A percentile compares a stretch with the other conserved stretches of the same genome.
Evolutionary conservation across 2,113 vertebrate genomes (phyloP).

Genomic region (Nannobrachium achirus): DNA sequence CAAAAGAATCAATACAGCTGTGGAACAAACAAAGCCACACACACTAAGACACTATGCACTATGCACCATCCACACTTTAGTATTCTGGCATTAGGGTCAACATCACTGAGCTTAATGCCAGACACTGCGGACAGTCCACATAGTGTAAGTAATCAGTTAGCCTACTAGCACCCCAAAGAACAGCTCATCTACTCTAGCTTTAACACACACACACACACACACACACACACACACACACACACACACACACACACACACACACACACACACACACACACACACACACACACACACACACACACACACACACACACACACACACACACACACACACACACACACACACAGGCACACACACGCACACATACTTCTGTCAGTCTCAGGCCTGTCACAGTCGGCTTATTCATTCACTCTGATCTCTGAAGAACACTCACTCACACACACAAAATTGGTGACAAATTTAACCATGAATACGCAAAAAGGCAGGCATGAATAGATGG

Average conservation of each 20-base stretch:
- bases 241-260: conserved; percentile 4
- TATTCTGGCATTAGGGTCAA: background rate
- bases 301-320: conserved; percentile 2
- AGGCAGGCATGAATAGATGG: background rate
- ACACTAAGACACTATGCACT: background rate
- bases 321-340: conserved; percentile 4
- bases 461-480: background rate
- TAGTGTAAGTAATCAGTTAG: background rate
- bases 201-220: background rate
- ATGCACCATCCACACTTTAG: background rate
- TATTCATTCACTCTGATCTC: background rate
- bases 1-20: background rate
- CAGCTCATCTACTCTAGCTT: conserved; percentile 1
- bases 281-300: conserved; percentile 3
- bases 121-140: background rate
- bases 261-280: background rate
- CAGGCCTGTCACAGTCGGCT: background rate
- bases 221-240: conserved; percentile 4
- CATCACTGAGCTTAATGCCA: background rate
- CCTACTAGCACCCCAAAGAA: background rate
- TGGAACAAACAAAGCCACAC: background rate
- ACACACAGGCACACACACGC: background rate
- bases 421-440: background rate
- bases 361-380: background rate
- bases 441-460: background rate